A percentile compares a stretch with the other conserved stretches of the same genome.
Evolutionary conservation across 2,113 vertebrate genomes (phyloP).

Genomic region (Tympanuchus pallidicinctus): DNA sequence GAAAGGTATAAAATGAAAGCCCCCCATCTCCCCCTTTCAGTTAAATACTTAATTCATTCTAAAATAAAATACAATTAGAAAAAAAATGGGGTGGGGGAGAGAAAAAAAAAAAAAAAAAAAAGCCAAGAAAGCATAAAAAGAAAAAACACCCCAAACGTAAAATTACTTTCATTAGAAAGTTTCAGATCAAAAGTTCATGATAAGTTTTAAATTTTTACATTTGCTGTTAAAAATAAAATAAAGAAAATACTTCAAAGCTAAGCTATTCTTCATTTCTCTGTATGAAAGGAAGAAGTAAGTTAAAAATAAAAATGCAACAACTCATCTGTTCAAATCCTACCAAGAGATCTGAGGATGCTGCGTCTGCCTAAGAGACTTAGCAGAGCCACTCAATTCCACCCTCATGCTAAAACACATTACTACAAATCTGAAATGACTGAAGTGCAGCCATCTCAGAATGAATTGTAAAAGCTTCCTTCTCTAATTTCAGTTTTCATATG

Average conservation of each 20-base stretch:
- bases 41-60: not conserved
- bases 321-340: not conserved
- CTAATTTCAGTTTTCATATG: not conserved
- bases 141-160: not conserved
- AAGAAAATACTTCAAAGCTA: not conserved
- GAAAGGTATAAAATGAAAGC: not conserved
- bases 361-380: not conserved
- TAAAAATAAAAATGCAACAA: not conserved
- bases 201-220: not conserved
- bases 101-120: not conserved
- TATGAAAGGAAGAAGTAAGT: not conserved
- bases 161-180: not conserved
- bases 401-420: not conserved
- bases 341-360: not conserved
- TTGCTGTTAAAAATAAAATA: not conserved
- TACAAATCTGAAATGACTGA: not conserved
- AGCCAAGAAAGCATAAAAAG: not conserved
- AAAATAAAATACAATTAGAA: not conserved
- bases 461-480: not conserved
- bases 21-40: too few species aligned
- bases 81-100: too few species aligned
- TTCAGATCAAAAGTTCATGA: not conserved
- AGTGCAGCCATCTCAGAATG: not conserved
- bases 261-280: not conserved
- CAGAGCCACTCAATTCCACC: not conserved